Evolutionary conservation across 2,113 vertebrate genomes (phyloP).

Genomic region (Coptodon rendalli): DNA sequence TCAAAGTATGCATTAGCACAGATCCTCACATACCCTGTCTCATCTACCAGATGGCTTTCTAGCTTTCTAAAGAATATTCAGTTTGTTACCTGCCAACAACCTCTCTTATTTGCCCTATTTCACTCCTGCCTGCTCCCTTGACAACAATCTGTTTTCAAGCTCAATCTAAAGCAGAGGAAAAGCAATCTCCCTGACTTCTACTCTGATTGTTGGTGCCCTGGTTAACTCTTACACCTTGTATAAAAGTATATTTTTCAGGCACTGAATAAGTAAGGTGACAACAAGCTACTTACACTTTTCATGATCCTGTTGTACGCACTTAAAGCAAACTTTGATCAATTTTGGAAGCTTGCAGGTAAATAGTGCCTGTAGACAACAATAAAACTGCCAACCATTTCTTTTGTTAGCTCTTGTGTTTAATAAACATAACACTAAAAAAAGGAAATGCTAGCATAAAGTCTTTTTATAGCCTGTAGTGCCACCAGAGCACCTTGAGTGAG

Average conservation of each 20-base stretch:
- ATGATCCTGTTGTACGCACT: neutral
- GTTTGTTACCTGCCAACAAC: slow-evolving; percentile 30
- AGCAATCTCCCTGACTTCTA: neutral
- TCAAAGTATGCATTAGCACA: neutral
- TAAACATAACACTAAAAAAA: slow-evolving; percentile 5
- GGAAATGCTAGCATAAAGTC: neutral
- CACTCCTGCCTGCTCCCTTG: neutral
- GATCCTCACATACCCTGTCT: slow-evolving; percentile 9
- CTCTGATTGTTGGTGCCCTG: slow-evolving; percentile 15
- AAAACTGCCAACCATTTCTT: neutral
- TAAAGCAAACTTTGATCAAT: neutral
- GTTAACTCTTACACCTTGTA: neutral
- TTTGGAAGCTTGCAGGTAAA: neutral
- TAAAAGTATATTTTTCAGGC: neutral
- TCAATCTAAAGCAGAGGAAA: slow-evolving; percentile 8
- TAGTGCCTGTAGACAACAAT: neutral
- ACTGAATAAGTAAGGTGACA: neutral
- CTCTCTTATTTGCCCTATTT: slow-evolving; percentile 26
- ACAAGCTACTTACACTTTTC: neutral
- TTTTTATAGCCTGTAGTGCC: neutral
- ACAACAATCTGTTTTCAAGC: slow-evolving; percentile 23
- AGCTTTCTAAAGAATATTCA: slow-evolving; percentile 24
- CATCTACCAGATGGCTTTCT: slow-evolving; percentile 30
- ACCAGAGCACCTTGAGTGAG: neutral
- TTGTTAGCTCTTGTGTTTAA: slow-evolving; percentile 1